Evolutionary conservation across 2,888 invertebrate genomes (phyloP), one percentile per base, ranked within the genome.

Genomic region (Baronia brevicornis): DNA sequence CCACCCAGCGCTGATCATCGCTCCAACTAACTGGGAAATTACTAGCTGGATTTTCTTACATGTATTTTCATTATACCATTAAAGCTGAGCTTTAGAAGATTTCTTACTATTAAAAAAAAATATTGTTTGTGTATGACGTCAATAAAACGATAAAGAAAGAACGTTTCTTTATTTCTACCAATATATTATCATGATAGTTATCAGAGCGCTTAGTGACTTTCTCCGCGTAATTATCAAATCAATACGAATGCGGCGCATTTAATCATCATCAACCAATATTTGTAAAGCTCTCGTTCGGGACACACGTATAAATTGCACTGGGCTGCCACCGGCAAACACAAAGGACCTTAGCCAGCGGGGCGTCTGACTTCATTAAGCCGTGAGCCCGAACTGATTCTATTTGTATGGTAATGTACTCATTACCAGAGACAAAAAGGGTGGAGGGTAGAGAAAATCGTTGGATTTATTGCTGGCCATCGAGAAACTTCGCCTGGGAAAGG

Each of bases 401-500:
- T 75, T 79, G 79, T 80, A 84, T 84, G 82, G 63, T 78, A 82
- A 84, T 84, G 54, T 58, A 60, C 82, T 82, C 80, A 80, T 82
- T 82, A 82, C 66, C 47, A 44, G 54, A 71, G 69, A 74, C 69
- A 68, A 71, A 73, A 72, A 72, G 65, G 65, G 67, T 64, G 48
- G 55, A 58, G 56, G 55, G 57, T 55, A 57, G 52, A 51, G 49
- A 53, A 54, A 56, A 50, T 41, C 57, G 51, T 49, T 54, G 54
- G 58, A 66, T 68, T 67, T 66, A 67, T 63, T 52, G 51, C 39
- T 36, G 35, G 44, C 46, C 43, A 44, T 49, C 39, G 44, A 52
- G 58, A 56, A 58, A 53, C 40, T 46, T 39, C 34, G 41, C 26
- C 39, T 46, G 38, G 21, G 38, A 43, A 44, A 44, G 48, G 47